These are phyloP conservation scores for Mamestra configurata DNA, from an alignment of 1,140 invertebrate species.

Conservation along the genomic window DNA sequence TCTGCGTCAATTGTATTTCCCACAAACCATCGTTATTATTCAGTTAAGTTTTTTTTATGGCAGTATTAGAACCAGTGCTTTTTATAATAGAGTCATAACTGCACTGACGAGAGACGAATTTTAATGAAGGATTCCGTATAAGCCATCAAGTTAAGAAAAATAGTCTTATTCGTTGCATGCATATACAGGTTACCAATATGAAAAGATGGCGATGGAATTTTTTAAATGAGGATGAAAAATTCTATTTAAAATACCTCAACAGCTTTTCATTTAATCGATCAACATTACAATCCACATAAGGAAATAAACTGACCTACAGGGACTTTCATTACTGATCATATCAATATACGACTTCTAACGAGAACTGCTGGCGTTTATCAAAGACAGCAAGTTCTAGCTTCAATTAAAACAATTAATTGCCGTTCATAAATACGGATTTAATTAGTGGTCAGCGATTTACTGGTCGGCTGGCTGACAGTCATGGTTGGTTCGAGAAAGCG, in stretches of 20 bases:
- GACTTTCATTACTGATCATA: neutral
- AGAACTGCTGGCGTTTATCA: conserved; percentile 4
- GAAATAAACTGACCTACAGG: neutral
- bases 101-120: too few species aligned
- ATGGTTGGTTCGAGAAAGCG: conserved; percentile 46
- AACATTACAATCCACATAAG: neutral
- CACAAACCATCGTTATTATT: too few species aligned
- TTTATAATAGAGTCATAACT: too few species aligned
- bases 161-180: too few species aligned
- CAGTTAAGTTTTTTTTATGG: too few species aligned
- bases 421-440: conserved; percentile 24
- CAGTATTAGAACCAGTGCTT: too few species aligned
- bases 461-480: conserved; percentile 22
- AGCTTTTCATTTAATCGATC: conserved; percentile 6
- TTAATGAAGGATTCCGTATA: too few species aligned
- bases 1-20: neutral
- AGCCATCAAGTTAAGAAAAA: too few species aligned
- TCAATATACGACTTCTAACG: neutral
- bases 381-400: conserved; percentile 5
- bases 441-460: conserved; percentile 38
- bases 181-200: too few species aligned
- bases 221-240: too few species aligned
- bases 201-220: too few species aligned
- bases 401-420: conserved; percentile 20
- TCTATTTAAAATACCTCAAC: too few species aligned